Evolutionary conservation across 2,888 invertebrate genomes (phyloP).

Genomic region (Lasioglossum vierecki): DNA sequence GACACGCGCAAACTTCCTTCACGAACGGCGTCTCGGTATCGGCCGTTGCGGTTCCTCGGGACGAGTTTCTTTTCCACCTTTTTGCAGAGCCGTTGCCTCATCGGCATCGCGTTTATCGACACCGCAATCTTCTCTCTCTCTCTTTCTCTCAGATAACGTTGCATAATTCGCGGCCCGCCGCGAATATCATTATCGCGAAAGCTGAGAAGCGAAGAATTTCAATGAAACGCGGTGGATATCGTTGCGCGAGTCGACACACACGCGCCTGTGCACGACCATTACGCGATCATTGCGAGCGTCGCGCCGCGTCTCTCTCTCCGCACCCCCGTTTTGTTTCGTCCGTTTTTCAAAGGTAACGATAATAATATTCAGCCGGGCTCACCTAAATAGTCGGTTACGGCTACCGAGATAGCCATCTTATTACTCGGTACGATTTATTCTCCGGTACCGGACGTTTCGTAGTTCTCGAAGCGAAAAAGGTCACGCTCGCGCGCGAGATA

Average conservation of each 20-base stretch:
- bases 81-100: conserved; percentile 23
- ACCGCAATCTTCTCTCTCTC: conserved; percentile 37
- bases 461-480: conserved; percentile 37
- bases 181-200: conserved; percentile 59
- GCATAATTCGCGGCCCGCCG: conserved; percentile 51
- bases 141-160: conserved; percentile 35
- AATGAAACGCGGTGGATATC: conserved; percentile 35
- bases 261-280: conserved; percentile 12
- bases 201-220: conserved; percentile 55
- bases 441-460: conserved; percentile 35
- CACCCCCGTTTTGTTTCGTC: conserved; percentile 3
- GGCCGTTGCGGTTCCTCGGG: background rate
- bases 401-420: conserved; percentile 52
- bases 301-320: background rate
- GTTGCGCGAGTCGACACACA: background rate
- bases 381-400: conserved; percentile 48
- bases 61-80: conserved; percentile 35
- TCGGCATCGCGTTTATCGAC: conserved; percentile 44
- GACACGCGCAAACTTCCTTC: conserved; percentile 30
- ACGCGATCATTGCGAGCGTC: conserved; percentile 25
- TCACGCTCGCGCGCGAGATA: conserved; percentile 18
- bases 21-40: conserved; percentile 13
- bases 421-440: conserved; percentile 46
- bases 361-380: conserved; percentile 45
- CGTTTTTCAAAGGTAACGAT: conserved; percentile 40